A percentile compares a stretch with the other conserved stretches of the same genome.
phyloP scores from a whole-genome alignment of 2,888 invertebrate genomes.

The Coleophora flavipennella region DNA sequence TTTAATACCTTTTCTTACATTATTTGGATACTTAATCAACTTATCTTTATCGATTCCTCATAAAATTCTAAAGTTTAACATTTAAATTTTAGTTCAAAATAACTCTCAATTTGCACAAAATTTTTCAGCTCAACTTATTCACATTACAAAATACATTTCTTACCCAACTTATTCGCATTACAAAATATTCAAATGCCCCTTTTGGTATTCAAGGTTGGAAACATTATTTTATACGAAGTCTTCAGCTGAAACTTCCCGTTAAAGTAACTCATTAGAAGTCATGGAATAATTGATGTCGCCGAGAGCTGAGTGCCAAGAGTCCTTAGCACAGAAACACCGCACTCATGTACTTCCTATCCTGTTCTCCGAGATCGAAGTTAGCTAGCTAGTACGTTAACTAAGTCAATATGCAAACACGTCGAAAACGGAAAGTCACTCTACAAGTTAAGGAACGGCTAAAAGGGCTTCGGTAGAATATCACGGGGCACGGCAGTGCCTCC shows the following conservation, averaged over 20 bases:
- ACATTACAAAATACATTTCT: too few relatives aligned
- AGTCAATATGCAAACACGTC: conserved; percentile 39
- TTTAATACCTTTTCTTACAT: conserved; percentile 30
- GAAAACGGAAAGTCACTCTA: conserved; percentile 39
- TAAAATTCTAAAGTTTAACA: too few relatives aligned
- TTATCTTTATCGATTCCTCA: too few relatives aligned
- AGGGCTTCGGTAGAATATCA: conserved; percentile 13
- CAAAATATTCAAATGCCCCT: background rate
- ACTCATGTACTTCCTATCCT: conserved; percentile 1
- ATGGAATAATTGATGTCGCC: conserved; percentile 5
- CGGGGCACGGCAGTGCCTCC: too few relatives aligned
- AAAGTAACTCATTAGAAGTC: conserved; percentile 2
- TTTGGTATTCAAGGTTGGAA: background rate
- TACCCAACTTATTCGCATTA: too few relatives aligned
- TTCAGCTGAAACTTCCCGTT: background rate
- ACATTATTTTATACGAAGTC: too few relatives aligned
- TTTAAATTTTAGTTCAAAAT: too few relatives aligned
- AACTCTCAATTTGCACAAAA: background rate
- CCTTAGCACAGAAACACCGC: conserved; percentile 1
- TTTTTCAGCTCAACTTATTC: background rate
- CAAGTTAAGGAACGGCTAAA: conserved; percentile 17
- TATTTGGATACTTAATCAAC: too few relatives aligned
- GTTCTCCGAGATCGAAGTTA: conserved; percentile 5
- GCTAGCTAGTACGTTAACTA: conserved; percentile 18
- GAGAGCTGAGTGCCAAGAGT: conserved; percentile 2